Percentiles rank a stretch among this genome's conserved stretches.
Conservation (phyloP, 1,140 invertebrate species). For the Drosophila busckii region DNA sequence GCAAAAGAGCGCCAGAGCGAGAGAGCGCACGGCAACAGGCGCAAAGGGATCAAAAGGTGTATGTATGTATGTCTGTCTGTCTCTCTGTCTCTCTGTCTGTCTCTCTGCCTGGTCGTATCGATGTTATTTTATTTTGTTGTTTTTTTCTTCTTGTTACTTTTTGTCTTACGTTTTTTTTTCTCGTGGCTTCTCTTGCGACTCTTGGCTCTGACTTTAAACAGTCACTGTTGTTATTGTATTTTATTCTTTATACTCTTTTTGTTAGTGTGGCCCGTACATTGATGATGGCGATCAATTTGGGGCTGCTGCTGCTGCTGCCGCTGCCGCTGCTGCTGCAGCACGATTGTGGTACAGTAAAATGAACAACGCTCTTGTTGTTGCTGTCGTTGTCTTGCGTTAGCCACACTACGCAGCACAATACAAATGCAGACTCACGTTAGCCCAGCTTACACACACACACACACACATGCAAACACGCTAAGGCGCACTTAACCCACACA, state of each 20-base stretch:
- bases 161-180: conserved; percentile 64
- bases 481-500: conserved; percentile 54
- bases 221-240: conserved; percentile 35
- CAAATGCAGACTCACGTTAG: conserved; percentile 25
- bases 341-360: conserved; percentile 76
- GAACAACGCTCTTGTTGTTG: conserved; percentile 44
- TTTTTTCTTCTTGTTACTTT: no score
- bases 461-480: conserved; percentile 21
- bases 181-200: conserved; percentile 50
- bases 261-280: conserved; percentile 46
- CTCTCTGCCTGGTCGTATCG: conserved; percentile 33
- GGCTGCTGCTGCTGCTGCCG: no score
- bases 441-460: conserved; percentile 36
- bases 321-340: no score
- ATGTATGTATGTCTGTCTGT: conserved; percentile 22
- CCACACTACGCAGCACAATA: conserved; percentile 53
- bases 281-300: conserved; percentile 73
- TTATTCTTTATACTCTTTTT: conserved; percentile 42
- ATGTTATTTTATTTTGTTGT: conserved; percentile 51
- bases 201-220: conserved; percentile 36
- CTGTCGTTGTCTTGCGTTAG: conserved; percentile 23
- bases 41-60: conserved; percentile 70
- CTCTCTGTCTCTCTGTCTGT: conserved; percentile 2
- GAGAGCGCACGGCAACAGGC: conserved; percentile 13
- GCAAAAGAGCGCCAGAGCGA: conserved; percentile 20